Base-by-base conservation (phyloP, 1,140 invertebrate species). In the Dreissena rostriformis region DNA sequence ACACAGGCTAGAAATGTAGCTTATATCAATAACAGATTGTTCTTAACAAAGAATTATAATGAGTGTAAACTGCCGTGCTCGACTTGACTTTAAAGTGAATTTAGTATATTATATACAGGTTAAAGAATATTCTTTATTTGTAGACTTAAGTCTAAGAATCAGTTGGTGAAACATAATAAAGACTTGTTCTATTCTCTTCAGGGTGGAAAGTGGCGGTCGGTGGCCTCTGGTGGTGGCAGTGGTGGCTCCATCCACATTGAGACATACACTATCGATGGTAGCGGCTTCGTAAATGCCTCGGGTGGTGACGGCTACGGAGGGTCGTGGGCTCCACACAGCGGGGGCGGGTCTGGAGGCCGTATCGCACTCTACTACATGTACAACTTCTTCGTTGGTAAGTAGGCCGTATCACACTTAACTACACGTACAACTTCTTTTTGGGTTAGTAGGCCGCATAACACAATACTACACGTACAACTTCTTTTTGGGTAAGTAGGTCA, bases 291-390 rank as follows among this genome's bases (percentile, higher is more conserved):
- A 55, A 84, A 88, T 65, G 81, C 82, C 0, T 82, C 82, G 10
- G 90, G 90, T 22, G 90, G 90, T 49, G 81, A 76, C 68, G 89
- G 89, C 6, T 89, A 88, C 61, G 82, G 80, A 72, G 85, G 81
- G 67, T 51, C 14, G 7, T 73, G 49, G 66, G 82, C 74, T 17
- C 57, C 77, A 10, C 77, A 89, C 66, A 88, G 87, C 22, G 90
- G 90, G 17, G 90, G 90, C 61, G 90, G 90, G 22, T 87, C 85
- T 14, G 90, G 89, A 15, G 90, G 90, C 24, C 78, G 90, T 61
- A 61, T 90, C 7, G 86, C 89, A n/a, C 39, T 90, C 22, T 91
- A 91, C 71, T 90, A 90, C 75, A 76, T 85, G 17, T 85, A 89
- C 72, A 84, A 88, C 86, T n/a, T 39, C 39, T 39, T 39, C 39